Evolutionary conservation across 2,113 vertebrate species (phyloP), one percentile per base, ranked within the genome.

Genomic region (Triplophysa rosa): DNA sequence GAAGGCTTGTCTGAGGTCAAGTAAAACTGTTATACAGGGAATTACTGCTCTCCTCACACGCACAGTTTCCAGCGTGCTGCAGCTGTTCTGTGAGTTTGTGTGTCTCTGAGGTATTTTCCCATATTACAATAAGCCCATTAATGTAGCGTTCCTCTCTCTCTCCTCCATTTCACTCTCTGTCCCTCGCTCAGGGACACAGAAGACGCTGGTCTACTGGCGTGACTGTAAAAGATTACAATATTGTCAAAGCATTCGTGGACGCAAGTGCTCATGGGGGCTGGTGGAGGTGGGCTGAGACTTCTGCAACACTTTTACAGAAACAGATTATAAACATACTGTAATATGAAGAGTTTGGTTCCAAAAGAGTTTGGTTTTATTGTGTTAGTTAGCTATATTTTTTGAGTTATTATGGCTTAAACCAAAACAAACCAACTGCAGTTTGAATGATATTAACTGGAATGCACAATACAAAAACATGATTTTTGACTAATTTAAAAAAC

Each of bases 71-170:
- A 52, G 49, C 16, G 4, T 83, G 67, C 78, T 66, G 68, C 78
- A 77, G 80, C 80, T 84, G 76, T 75, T 84, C 77, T 79, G 14
- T 29, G 63, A n/a, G 69, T 70, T 84, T 54, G 63, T 82, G 29
- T 74, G 67, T 59, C 76, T 74, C 66, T 29, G 29, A 68, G 77
- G 70, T 79, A 74, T 83, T 83, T 79, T 83, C 77, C 70, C 81
- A 79, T 78, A 79, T 82, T 74, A 74, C 76, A 79, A 65, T 74
- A 37, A 52, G 2, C 8, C 81, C 56, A 84, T 84, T 85, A 79
- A 87, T 83, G 17, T 82, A 70, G 70, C 64, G 59, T 54, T 80
- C 54, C 59, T 64, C 61, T 8, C 52, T 62, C 71, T 63, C 59
- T 75, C 72, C 19, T 29, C 62, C 71, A 8, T 19, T 49, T 61